Evolutionary conservation across 2,888 invertebrate species (phyloP), one percentile per base, ranked within the genome.

Genomic region (Thera obeliscata): DNA sequence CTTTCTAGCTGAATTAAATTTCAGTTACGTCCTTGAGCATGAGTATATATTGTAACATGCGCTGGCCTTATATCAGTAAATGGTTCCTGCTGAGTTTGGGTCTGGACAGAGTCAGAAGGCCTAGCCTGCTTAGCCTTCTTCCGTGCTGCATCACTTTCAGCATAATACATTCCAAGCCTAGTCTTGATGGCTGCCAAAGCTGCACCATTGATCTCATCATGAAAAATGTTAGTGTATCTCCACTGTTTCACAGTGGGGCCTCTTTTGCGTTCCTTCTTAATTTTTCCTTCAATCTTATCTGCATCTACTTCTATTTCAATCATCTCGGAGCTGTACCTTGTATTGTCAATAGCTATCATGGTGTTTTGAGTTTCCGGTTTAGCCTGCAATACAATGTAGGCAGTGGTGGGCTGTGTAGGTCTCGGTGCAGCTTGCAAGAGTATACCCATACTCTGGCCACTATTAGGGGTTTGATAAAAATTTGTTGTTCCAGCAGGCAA

Each of bases 211-310:
- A 94, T 94, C 78, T 94, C 94, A 79, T 94, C 94, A 82, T 94
- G 94, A 73, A 94, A 94, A 76, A 94, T 92, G 76, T 94, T 94
- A 22, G 94, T 94, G 74, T 94, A 94, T 70, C 94, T 86, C 94
- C 94, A 94, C 70, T 94, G 94, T 76, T 94, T 94, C 0, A 94
- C 94, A 55, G 91, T 76, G 58, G 94, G 93, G 3, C 94, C 92
- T 70, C 86, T 86, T 76, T 86, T 90, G 74, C 89, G 87, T 70
- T 93, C 89, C 73, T 90, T 93, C 70, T 91, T 93, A n/a, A 86
- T 69, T 81, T 87, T 90, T 50, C 86, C 87, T 59, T 84, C 79
- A 33, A 78, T 73, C 71, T 88, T 88, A 0, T 80, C 81, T 57
- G 74, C 68, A 63, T 83, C 84, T 22, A 80, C 72, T 64, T 83